Conservation (phyloP, 2,888 invertebrate genomes). For the Gibbula magus region DNA sequence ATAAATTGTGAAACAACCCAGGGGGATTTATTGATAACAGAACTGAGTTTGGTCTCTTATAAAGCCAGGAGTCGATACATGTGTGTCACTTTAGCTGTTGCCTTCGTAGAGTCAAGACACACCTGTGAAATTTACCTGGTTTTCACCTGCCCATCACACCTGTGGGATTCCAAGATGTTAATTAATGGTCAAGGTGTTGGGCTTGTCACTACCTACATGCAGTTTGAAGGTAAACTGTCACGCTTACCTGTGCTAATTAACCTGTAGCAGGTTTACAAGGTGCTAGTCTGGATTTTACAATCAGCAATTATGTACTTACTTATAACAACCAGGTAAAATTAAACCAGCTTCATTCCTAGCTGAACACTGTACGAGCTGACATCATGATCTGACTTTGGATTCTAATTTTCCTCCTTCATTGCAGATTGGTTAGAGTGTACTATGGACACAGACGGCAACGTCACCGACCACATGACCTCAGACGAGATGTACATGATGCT, state of each 20-base stretch:
- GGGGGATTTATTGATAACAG: neutral
- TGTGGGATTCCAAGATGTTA: neutral
- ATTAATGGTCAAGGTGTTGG: neutral
- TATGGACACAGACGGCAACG: slow-evolving; percentile 42
- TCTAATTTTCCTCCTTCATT: slow-evolving; percentile 35
- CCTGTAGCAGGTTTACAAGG: neutral
- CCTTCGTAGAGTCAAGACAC: neutral
- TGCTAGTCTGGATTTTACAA: neutral
- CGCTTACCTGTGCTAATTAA: neutral
- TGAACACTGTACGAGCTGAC: neutral
- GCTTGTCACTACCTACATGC: neutral
- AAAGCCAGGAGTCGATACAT: neutral
- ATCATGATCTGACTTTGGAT: neutral
- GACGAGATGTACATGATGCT: slow-evolving; percentile 63
- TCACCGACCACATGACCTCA: slow-evolving; percentile 51
- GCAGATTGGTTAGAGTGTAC: slow-evolving; percentile 59
- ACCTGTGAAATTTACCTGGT: slow-evolving; percentile 11
- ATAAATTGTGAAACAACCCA: neutral
- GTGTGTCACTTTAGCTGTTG: neutral
- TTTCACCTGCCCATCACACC: slow-evolving; percentile 7
- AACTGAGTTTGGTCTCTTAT: neutral
- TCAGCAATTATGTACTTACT: slow-evolving; percentile 10
- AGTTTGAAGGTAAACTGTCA: neutral
- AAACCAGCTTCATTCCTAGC: neutral
- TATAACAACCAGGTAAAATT: neutral